Percentiles rank a stretch among this genome's conserved stretches.
phyloP scores from a whole-genome alignment of 1,140 invertebrate genomes.

The Drosophila equinoxialis region DNA sequence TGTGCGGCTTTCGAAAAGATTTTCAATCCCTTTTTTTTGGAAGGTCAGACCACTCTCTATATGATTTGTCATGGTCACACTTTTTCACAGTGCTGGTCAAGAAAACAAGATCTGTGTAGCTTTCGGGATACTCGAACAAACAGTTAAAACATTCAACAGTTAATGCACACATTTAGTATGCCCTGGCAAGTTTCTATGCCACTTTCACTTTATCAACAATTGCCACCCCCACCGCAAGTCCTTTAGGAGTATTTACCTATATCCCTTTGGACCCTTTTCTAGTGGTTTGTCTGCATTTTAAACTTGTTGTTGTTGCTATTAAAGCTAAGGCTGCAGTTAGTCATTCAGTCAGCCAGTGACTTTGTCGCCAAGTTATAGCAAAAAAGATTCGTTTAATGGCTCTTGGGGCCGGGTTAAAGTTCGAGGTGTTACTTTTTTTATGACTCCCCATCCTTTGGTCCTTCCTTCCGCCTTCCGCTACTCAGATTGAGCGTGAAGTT shows the following conservation, averaged over 20 bases:
- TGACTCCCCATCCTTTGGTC: slow-evolving; percentile 33
- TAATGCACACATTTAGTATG: too few species aligned
- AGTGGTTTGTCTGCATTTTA: slow-evolving; percentile 33
- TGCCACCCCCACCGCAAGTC: slow-evolving; percentile 24
- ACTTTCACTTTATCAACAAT: slow-evolving; percentile 32
- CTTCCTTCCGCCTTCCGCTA: not conserved
- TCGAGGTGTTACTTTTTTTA: slow-evolving; percentile 58
- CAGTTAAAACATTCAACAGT: too few species aligned
- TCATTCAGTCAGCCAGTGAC: too few species aligned
- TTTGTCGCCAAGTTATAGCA: slow-evolving; percentile 23
- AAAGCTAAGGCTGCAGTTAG: slow-evolving; percentile 3
- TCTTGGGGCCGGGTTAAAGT: slow-evolving; percentile 54
- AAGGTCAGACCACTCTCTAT: too few species aligned
- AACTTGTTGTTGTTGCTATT: slow-evolving; percentile 6
- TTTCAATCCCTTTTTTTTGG: too few species aligned
- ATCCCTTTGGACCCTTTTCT: slow-evolving; percentile 22
- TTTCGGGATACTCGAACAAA: too few species aligned
- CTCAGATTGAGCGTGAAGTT: slow-evolving; percentile 77
- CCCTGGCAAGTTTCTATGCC: not conserved
- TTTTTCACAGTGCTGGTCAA: too few species aligned
- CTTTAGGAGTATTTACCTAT: slow-evolving; percentile 35
- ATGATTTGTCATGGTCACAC: too few species aligned
- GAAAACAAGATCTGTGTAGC: too few species aligned
- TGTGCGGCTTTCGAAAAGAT: too few species aligned
- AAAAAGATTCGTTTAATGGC: slow-evolving; percentile 37